phyloP scores from a whole-genome alignment of 2,888 invertebrate genomes.

The Parnassius apollo region DNA sequence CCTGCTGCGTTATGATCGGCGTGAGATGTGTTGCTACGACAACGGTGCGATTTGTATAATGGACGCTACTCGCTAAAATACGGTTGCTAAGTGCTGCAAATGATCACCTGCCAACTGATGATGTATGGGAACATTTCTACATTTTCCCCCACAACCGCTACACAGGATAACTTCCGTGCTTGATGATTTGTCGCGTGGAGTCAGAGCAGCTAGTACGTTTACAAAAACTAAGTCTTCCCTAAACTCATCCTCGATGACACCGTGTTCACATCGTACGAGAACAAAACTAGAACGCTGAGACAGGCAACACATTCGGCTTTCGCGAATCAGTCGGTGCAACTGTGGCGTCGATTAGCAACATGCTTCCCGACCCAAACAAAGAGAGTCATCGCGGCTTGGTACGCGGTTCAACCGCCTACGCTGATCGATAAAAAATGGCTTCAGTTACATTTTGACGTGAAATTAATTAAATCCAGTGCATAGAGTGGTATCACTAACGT shows the following conservation, averaged over 20 bases:
- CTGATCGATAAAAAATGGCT: constrained; percentile 65
- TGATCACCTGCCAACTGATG: constrained; percentile 75
- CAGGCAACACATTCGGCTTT: constrained; percentile 58
- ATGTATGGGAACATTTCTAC: constrained; percentile 75
- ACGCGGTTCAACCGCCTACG: constrained; percentile 57
- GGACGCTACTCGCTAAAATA: constrained; percentile 47
- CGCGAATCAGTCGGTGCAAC: constrained; percentile 57
- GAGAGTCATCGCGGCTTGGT: constrained; percentile 76
- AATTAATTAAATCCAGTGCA: background rate
- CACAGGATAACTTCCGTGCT: constrained; percentile 26
- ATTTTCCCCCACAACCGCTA: constrained; percentile 50
- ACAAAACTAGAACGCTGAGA: background rate
- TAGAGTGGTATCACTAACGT: background rate
- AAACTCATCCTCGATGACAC: constrained; percentile 18
- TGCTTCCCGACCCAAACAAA: constrained; percentile 73
- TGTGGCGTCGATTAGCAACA: constrained; percentile 71
- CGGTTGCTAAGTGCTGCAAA: constrained; percentile 50
- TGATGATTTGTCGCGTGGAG: background rate
- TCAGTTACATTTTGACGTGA: constrained; percentile 45
- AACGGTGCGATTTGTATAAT: constrained; percentile 50
- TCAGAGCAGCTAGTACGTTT: constrained; percentile 1
- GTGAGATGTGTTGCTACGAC: constrained; percentile 56
- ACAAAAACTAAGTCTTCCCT: constrained; percentile 6
- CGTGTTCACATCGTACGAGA: background rate
- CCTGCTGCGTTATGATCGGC: constrained; percentile 37